Percentiles rank a stretch among this genome's conserved stretches.
Conservation (phyloP, 1,140 invertebrate genomes). For the Linepithema humile region DNA sequence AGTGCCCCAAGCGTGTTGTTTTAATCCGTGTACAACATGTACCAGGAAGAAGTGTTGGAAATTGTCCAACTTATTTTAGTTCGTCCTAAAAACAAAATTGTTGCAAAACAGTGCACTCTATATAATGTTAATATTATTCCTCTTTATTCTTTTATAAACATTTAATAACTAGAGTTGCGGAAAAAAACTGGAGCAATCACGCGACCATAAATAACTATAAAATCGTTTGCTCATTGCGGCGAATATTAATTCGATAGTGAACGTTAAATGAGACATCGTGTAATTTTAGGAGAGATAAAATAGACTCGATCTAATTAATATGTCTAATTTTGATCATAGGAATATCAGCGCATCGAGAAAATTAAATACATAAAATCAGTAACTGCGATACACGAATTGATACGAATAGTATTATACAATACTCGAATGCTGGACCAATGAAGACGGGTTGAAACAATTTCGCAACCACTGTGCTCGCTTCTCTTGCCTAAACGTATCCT, state of each 20-base stretch:
- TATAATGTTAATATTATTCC: background rate
- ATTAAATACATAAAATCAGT: background rate
- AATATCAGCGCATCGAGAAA: background rate
- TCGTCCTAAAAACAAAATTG: background rate
- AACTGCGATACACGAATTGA: background rate
- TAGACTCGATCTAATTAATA: constrained; percentile 1
- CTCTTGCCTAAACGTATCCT: constrained; percentile 14
- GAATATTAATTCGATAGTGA: constrained; percentile 22
- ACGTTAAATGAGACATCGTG: background rate
- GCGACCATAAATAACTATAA: background rate
- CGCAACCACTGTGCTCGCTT: background rate
- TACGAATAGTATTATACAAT: background rate
- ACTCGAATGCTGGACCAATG: background rate
- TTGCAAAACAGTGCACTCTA: background rate
- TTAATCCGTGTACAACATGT: background rate
- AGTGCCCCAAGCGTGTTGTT: background rate
- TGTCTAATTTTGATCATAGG: background rate
- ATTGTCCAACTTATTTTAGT: background rate
- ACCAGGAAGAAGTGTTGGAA: background rate
- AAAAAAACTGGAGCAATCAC: background rate
- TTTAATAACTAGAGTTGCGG: background rate
- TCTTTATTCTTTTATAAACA: background rate
- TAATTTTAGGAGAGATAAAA: background rate
- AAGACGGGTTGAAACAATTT: background rate
- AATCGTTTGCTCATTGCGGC: background rate